A percentile compares a stretch with the other conserved stretches of the same genome.
These are phyloP conservation scores for Heliocidaris erythrogramma DNA, from an alignment of 35 echinoderm and acorn worm genomes.

Conservation along the genomic window DNA sequence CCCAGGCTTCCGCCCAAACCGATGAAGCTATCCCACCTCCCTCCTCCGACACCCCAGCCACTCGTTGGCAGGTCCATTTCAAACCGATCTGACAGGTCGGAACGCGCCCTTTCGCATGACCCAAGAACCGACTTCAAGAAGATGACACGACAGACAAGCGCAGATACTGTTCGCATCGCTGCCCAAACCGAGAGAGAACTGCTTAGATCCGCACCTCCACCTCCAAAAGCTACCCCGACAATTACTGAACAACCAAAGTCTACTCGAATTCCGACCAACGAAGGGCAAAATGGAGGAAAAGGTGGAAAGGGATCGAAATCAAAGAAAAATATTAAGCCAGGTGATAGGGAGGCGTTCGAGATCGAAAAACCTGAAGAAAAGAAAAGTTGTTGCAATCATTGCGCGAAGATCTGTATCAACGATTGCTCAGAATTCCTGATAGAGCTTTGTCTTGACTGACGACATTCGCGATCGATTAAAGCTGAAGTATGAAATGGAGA, in stretches of 20 bases:
- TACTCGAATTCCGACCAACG: background rate
- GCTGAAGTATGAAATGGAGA: background rate
- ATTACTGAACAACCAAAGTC: background rate
- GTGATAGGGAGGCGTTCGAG: background rate
- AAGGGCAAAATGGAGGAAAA: constrained; percentile 8
- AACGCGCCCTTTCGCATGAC: background rate
- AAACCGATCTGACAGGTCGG: constrained; percentile 21
- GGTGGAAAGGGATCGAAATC: background rate
- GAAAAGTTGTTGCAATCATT: constrained; percentile 17
- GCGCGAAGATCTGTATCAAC: background rate
- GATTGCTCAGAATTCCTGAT: constrained; percentile 23
- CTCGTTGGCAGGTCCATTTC: constrained; percentile 12
- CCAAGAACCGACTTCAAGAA: constrained; percentile 22
- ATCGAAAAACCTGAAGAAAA: background rate
- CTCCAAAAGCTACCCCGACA: background rate
- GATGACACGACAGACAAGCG: constrained; percentile 42
- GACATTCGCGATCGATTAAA: background rate
- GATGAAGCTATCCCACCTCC: background rate
- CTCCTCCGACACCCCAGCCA: background rate
- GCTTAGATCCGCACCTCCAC: constrained; percentile 2
- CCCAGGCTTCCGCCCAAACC: constrained; percentile 24
- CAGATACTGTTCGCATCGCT: constrained; percentile 24
- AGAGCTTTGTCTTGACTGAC: constrained; percentile 18
- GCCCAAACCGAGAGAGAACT: constrained; percentile 20
- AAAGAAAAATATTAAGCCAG: background rate